phyloP scores from a whole-genome alignment of 2,797 vertebrate species.

The Sebastes kiyomatsui region DNA sequence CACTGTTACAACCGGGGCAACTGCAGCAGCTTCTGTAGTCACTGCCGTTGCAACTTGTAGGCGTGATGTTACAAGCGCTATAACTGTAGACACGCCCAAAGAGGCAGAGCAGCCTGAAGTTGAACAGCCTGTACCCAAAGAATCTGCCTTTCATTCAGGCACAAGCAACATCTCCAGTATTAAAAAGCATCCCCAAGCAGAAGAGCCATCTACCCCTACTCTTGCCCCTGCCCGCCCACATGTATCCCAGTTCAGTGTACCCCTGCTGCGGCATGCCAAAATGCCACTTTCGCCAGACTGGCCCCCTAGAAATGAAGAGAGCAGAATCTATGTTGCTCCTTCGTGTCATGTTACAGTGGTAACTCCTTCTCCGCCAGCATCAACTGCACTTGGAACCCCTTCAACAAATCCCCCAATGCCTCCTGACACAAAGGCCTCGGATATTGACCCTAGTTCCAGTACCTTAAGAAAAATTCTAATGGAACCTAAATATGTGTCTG shows the following conservation, averaged over 20 bases:
- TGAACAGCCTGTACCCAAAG: conserved; percentile 86
- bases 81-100: conserved; percentile 83
- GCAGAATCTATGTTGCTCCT: conserved; percentile 83
- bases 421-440: conserved; percentile 96
- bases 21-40: conserved; percentile 79
- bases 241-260: conserved; percentile 77
- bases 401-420: conserved; percentile 88
- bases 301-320: conserved; percentile 90
- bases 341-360: conserved; percentile 87
- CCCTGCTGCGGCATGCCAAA: conserved; percentile 71
- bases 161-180: conserved; percentile 70
- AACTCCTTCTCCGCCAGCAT: conserved; percentile 67
- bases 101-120: conserved; percentile 86
- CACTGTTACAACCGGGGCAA: conserved; percentile 71
- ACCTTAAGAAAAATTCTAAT: conserved; percentile 98
- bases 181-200: conserved; percentile 69
- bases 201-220: conserved; percentile 70
- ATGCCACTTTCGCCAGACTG: conserved; percentile 83
- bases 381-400: conserved; percentile 68
- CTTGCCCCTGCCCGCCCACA: conserved; percentile 75
- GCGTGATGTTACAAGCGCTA: conserved; percentile 79
- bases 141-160: conserved; percentile 84
- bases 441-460: conserved; percentile 94
- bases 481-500: conserved; percentile 97
- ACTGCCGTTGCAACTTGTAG: conserved; percentile 85